These are phyloP conservation scores for Dissostichus mawsoni DNA, from an alignment of 2,113 vertebrate genomes.

Conservation along the genomic window DNA sequence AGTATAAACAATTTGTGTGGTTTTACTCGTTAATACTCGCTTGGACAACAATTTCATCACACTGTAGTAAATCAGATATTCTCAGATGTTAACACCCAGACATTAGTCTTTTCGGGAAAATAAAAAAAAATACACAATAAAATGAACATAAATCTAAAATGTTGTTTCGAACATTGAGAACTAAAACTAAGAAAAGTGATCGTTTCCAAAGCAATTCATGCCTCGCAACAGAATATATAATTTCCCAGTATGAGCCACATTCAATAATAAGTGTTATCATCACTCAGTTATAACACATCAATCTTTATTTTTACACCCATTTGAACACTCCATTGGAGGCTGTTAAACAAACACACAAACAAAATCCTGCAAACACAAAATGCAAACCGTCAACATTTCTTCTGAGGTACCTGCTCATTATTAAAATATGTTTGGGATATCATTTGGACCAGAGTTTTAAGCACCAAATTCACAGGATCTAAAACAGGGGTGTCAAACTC, in stretches of 20 bases:
- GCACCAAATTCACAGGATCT: background rate
- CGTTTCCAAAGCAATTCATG: background rate
- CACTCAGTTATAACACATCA: conserved; percentile 44
- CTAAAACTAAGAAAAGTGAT: background rate
- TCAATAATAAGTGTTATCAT: background rate
- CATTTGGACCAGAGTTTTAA: background rate
- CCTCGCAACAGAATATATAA: background rate
- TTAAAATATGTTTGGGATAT: background rate
- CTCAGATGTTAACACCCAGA: background rate
- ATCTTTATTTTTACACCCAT: conserved; percentile 73
- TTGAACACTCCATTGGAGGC: conserved; percentile 64
- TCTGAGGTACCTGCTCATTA: conserved; percentile 19
- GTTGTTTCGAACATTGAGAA: background rate
- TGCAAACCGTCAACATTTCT: conserved; percentile 46
- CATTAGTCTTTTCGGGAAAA: background rate
- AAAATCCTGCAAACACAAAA: conserved; percentile 56
- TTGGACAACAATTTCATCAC: too few relatives aligned
- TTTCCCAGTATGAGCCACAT: background rate
- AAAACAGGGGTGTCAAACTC: background rate
- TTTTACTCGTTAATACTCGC: background rate
- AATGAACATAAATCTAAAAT: background rate
- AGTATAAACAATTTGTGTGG: background rate
- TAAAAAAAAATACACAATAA: background rate
- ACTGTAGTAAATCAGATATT: too few relatives aligned
- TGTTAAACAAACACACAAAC: conserved; percentile 57